Conservation (phyloP, 2,797 vertebrate genomes). For the Diplodus puntazzo region DNA sequence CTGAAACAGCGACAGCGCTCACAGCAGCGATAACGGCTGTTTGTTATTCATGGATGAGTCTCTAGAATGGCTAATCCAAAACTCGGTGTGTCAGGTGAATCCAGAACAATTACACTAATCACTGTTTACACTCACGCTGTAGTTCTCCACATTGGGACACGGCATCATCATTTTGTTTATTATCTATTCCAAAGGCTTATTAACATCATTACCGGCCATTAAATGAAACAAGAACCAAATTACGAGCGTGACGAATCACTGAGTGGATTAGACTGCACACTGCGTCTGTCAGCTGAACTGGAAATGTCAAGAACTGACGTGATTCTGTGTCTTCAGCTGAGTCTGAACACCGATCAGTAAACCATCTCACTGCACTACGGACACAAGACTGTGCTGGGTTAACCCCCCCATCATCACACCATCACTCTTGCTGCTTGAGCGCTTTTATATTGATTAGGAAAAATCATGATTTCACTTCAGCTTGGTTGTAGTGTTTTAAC, state of each 20-base stretch:
- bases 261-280: conserved; percentile 40
- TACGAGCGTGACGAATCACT: conserved; percentile 48
- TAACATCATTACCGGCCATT: conserved; percentile 50
- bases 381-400: neutral
- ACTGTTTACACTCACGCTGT: conserved; percentile 1
- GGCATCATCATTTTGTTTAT: conserved; percentile 25
- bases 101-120: conserved; percentile 2
- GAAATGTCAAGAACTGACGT: conserved; percentile 22
- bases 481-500: conserved; percentile 26
- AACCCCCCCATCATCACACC: neutral
- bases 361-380: neutral
- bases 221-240: conserved; percentile 48
- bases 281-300: conserved; percentile 5
- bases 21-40: too few relatives aligned
- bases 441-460: neutral
- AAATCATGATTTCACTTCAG: conserved; percentile 6
- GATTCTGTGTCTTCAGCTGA: neutral
- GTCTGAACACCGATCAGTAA: neutral
- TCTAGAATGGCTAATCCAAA: neutral
- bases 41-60: neutral
- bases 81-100: neutral
- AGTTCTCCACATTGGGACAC: conserved; percentile 20
- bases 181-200: conserved; percentile 36
- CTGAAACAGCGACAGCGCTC: too few relatives aligned
- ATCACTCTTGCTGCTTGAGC: neutral